phyloP scores from a whole-genome alignment of 2,113 vertebrate species.

The Gallinago media region DNA sequence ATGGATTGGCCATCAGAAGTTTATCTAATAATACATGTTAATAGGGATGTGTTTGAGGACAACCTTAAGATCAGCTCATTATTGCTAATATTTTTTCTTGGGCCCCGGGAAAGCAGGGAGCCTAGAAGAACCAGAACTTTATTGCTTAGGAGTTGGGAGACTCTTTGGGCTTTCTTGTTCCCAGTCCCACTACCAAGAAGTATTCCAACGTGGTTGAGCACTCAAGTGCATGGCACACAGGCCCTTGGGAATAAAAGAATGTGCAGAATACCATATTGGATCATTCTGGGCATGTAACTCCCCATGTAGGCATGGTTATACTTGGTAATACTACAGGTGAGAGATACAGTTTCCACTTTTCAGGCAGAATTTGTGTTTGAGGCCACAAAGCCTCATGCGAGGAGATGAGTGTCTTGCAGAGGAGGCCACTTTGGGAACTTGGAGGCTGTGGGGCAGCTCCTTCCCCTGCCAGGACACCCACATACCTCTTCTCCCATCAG shows the following conservation, averaged over 20 bases:
- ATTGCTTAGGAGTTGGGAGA: not conserved
- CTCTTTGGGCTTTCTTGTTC: not conserved
- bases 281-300: not conserved
- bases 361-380: not conserved
- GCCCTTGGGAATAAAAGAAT: not conserved
- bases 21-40: accelerated
- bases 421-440: not conserved
- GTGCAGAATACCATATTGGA: not conserved
- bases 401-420: not conserved
- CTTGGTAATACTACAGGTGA: not conserved
- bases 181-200: not conserved
- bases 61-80: not conserved
- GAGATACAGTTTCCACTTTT: not conserved
- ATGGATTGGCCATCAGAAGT: not conserved
- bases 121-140: not conserved
- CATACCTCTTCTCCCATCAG: not conserved
- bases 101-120: not conserved
- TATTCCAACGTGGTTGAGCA: not conserved
- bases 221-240: not conserved
- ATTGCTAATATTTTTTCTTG: not conserved
- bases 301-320: not conserved
- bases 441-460: not conserved
- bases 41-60: not conserved
- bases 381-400: accelerated
- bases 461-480: not conserved